Evolutionary conservation across 2,797 vertebrate species (phyloP).

Genomic region (Phoebastria nigripes): DNA sequence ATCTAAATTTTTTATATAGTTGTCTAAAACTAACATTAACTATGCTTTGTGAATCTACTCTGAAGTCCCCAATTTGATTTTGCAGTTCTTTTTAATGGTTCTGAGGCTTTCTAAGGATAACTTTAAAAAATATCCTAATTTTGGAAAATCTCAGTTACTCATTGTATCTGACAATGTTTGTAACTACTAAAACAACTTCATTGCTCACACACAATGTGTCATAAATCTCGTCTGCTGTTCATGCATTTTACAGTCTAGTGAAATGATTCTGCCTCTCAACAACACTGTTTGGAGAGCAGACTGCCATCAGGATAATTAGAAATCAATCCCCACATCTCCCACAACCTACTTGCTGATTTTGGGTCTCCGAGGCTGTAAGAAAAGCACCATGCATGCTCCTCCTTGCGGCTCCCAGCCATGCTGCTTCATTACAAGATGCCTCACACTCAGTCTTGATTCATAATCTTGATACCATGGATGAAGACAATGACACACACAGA

Average conservation of each 20-base stretch:
- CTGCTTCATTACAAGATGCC: background rate
- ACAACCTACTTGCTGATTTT: background rate
- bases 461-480: background rate
- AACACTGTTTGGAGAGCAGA: background rate
- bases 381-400: background rate
- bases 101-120: background rate
- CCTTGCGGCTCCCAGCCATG: background rate
- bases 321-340: background rate
- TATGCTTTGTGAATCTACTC: background rate
- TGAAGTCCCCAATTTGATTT: background rate
- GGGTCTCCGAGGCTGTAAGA: background rate
- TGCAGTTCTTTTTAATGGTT: background rate
- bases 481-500: background rate
- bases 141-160: background rate
- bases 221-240: background rate
- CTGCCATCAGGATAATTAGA: background rate
- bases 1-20: background rate
- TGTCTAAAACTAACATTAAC: background rate
- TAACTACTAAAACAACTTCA: background rate
- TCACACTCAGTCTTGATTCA: background rate
- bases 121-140: background rate
- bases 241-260: background rate
- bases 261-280: background rate
- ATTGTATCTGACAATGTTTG: background rate
- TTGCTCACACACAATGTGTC: background rate